Percentiles rank a stretch among this genome's conserved stretches.
Conservation (phyloP, 2,113 vertebrate genomes). For the Spea multiplicata region DNA sequence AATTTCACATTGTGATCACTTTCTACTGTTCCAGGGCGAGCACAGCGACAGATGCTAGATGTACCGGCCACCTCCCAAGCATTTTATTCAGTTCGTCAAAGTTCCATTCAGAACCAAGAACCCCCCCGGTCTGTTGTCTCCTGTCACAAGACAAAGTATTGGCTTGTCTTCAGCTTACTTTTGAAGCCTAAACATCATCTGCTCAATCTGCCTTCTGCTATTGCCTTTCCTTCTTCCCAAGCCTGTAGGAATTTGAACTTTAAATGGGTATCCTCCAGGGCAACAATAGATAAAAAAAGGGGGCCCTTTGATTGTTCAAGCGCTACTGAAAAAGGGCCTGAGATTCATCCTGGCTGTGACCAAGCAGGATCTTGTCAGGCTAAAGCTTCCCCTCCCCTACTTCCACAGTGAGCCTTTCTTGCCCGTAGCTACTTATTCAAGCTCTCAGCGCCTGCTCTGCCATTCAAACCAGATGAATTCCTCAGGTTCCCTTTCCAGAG, state of each 20-base stretch:
- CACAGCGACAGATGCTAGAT: constrained; percentile 60
- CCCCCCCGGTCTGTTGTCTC: constrained; percentile 52
- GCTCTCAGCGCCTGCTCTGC: constrained; percentile 52
- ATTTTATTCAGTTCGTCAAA: constrained; percentile 54
- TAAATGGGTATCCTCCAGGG: constrained; percentile 62
- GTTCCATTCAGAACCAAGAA: constrained; percentile 61
- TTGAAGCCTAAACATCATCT: constrained; percentile 65
- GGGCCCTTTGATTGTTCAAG: constrained; percentile 70
- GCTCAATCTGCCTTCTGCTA: constrained; percentile 59
- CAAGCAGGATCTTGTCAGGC: constrained; percentile 62
- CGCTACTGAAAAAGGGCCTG: constrained; percentile 52
- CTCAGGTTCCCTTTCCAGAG: constrained; percentile 56
- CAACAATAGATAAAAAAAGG: constrained; percentile 68
- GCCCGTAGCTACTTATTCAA: constrained; percentile 61
- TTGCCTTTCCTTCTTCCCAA: constrained; percentile 63
- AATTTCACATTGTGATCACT: constrained; percentile 57
- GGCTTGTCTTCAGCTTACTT: constrained; percentile 66
- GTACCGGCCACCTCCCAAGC: constrained; percentile 49
- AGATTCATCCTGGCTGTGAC: constrained; percentile 60
- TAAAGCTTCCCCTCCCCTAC: constrained; percentile 49
- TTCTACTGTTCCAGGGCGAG: constrained; percentile 49
- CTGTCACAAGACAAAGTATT: constrained; percentile 64
- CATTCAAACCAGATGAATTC: constrained; percentile 62
- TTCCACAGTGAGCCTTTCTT: constrained; percentile 52
- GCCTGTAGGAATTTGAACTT: constrained; percentile 67